Evolutionary conservation across 1,140 invertebrate species (phyloP).

Genomic region (Ruditapes philippinarum): DNA sequence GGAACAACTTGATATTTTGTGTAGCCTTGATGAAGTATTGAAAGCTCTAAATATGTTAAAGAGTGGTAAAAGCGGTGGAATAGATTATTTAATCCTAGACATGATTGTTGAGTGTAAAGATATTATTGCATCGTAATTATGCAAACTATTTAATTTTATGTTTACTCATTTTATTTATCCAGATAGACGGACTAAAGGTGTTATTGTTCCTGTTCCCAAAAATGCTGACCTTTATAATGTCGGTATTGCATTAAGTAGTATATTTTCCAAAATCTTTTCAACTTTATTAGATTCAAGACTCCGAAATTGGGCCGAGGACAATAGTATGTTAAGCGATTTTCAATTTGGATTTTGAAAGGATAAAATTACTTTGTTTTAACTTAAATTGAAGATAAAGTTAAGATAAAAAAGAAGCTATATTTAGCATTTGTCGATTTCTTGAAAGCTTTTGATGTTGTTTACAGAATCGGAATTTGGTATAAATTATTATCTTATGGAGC

Average conservation of each 20-base stretch:
- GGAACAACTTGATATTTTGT: no score
- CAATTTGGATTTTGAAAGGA: conserved; percentile 51
- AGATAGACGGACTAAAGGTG: no score
- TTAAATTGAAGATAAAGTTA: conserved; percentile 7
- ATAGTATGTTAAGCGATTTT: conserved; percentile 26
- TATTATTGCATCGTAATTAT: no score
- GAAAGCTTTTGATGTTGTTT: neutral
- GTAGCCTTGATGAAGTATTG: no score
- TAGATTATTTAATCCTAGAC: no score
- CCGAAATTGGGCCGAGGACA: conserved; percentile 15
- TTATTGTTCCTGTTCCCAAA: no score
- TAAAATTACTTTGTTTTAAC: conserved; percentile 40
- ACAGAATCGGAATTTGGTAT: neutral
- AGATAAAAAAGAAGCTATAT: conserved; percentile 21
- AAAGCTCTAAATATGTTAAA: no score
- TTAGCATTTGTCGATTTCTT: neutral
- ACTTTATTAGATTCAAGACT: conserved; percentile 20
- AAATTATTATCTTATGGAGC: neutral
- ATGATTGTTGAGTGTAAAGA: no score
- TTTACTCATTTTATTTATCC: no score
- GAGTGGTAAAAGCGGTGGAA: no score
- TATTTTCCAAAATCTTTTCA: conserved; percentile 46
- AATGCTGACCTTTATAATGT: no score
- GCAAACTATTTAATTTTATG: no score
- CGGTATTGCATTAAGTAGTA: conserved; percentile 46